Base-by-base conservation (phyloP, 2,888 invertebrate species). In the Leptinotarsa peninsularis region DNA sequence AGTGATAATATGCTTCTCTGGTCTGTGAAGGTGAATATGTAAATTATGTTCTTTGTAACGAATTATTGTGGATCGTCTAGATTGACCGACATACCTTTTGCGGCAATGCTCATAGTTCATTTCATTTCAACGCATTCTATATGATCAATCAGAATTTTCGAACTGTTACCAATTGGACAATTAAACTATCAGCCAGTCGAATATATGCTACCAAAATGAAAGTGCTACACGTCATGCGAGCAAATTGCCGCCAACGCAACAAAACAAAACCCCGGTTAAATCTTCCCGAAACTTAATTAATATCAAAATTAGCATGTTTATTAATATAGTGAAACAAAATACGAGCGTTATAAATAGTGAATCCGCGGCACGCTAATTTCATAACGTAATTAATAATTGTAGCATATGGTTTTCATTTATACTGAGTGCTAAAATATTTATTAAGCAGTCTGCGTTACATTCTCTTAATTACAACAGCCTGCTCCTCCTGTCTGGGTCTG, bases 361-460 rank as follows among this genome's bases (percentile, higher is more conserved):
- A 79, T 80, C 76, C 78, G 76, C 75, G 71, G 77, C 77, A 78
- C 74, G 78, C 82, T 81, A 81, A 80, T 80, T 82, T 80, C 81
- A 80, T 79, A 83, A 81, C 78, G 76, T 80, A 83, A 83, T 83
- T 82, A 83, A 81, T 83, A 82, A 81, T 80, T 80, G 81, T 80
- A 80, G 81, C 84, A 82, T 82, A 81, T 81, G 83, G 83, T 84
- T 83, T 82, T 82, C 83, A 81, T 83, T 84, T 83, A 83, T 83
- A 83, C 81, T 80, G 82, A 82, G 81, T 79, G 81, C 80, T 79
- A 80, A 82, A 80, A 79, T 82, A 83, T 83, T 82, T 82, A 79
- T 77, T 72, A 73, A 74, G 73, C 70, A 74, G 69, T 69, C 75
- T 80, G 75, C 73, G 72, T 82, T 82, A 82, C 83, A 84, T 83